These are phyloP conservation scores for Drosophila sp. DNA, from an alignment of 1,140 invertebrate species.

Conservation along the genomic window DNA sequence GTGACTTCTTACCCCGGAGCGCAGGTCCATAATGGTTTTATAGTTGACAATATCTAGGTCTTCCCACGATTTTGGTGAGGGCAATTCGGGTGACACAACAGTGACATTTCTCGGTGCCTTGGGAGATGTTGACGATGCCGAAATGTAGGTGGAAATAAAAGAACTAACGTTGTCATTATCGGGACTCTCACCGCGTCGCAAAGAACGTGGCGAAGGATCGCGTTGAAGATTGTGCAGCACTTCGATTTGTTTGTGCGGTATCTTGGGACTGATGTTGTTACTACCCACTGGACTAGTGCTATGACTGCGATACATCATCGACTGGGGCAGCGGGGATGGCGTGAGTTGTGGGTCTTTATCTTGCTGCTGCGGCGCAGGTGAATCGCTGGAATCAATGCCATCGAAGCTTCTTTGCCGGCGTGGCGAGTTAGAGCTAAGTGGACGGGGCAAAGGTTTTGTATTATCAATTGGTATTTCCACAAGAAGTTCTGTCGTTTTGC, in stretches of 20 bases:
- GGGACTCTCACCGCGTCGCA: slow-evolving; percentile 29
- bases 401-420: slow-evolving; percentile 5
- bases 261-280: slow-evolving; percentile 83
- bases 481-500: slow-evolving; percentile 49
- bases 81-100: slow-evolving; percentile 20
- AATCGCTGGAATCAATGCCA: background rate
- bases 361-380: slow-evolving; percentile 26
- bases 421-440: slow-evolving; percentile 30
- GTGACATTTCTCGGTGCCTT: slow-evolving; percentile 2
- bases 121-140: slow-evolving; percentile 15
- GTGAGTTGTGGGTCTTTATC: slow-evolving; percentile 11
- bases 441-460: slow-evolving; percentile 64
- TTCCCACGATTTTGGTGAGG: slow-evolving; percentile 83
- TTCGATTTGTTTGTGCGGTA: slow-evolving; percentile 86
- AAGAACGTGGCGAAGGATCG: slow-evolving; percentile 83
- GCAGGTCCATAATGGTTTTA: slow-evolving; percentile 84
- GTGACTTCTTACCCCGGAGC: slow-evolving; percentile 84
- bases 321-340: slow-evolving; percentile 33
- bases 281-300: slow-evolving; percentile 83
- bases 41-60: slow-evolving; percentile 84
- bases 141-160: background rate
- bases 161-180: background rate
- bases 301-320: slow-evolving; percentile 29
- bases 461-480: slow-evolving; percentile 77
- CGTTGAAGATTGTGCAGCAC: slow-evolving; percentile 86